Base-by-base conservation (phyloP, 2,888 invertebrate genomes). In the Idaea straminata region DNA sequence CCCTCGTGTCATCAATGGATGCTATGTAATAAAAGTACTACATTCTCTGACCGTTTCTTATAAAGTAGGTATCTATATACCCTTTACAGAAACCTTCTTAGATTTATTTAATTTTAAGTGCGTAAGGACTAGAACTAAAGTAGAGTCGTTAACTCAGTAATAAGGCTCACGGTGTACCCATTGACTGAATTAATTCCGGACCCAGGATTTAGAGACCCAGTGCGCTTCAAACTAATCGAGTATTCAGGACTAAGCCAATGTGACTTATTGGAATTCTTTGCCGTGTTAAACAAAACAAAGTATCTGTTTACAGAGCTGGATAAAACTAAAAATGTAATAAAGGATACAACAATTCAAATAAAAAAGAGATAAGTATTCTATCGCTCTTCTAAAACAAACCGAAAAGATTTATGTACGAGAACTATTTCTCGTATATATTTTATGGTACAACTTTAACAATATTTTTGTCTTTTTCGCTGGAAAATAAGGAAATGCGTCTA, bases 141-240 rank as follows among this genome's bases (percentile, higher is more conserved):
- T 64, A 61, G 57, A 63, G 62, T 70, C 71, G 72, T 74, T 75
- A 73, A 71, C 72, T 72, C 64, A 64, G 72, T 77, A 79, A 79
- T 80, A 74, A 77, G 72, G 72, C 66, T 70, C 64, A 72, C 72
- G 69, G 67, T 72, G 69, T 72, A 73, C 68, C 77, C 74, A 59
- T 10, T 16, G 58, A 59, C 25, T 25, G 34, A 70, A 79, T 78
- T 79, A 76, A 79, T 79, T 77, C 70, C 66, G 71, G 71, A 61
- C 68, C 73, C 71, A 72, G 73, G 74, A 74, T 79, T 77, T 75
- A 77, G 71, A 72, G 67, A 76, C 71, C 67, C 66, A 67, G 69
- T 74, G 68, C 70, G 69, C 71, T 69, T 72, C 69, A 74, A 77
- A 75, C 75, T 77, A 77, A 81, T 80, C 76, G 74, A 74, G 76